A percentile compares a stretch with the other conserved stretches of the same genome.
These are phyloP conservation scores for Apis florea DNA, from an alignment of 1,140 invertebrate genomes.

Conservation along the genomic window DNA sequence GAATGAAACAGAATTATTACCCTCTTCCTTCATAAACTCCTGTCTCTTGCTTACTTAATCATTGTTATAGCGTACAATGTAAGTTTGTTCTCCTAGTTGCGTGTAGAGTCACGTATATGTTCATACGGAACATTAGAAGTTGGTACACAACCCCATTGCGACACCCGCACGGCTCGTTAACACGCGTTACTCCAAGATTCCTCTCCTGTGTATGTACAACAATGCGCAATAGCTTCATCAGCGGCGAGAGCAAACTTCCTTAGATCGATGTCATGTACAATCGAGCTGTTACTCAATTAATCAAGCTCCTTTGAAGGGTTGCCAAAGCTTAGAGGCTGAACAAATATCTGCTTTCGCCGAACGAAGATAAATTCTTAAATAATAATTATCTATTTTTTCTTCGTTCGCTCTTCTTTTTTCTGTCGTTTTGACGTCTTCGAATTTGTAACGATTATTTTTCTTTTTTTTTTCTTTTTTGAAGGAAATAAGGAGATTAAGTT, in stretches of 20 bases:
- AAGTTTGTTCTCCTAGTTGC: background rate
- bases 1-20: no score
- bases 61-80: background rate
- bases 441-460: no score
- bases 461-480: no score
- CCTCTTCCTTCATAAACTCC: background rate
- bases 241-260: constrained; percentile 26
- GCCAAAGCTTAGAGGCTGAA: no score
- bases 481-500: no score
- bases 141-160: constrained; percentile 24
- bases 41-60: background rate
- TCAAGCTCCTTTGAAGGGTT: constrained; percentile 45
- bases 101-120: background rate
- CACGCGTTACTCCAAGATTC: constrained; percentile 73
- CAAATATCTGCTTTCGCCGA: no score
- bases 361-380: no score
- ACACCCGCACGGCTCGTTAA: constrained; percentile 63
- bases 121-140: constrained; percentile 34
- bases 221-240: constrained; percentile 73
- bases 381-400: no score
- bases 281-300: constrained; percentile 64
- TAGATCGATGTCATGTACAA: constrained; percentile 21
- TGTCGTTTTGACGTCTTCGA: no score
- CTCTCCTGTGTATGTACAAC: constrained; percentile 56
- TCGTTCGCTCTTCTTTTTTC: no score